Evolutionary conservation across 2,113 vertebrate species (phyloP).

Genomic region (Carollia perspicillata): DNA sequence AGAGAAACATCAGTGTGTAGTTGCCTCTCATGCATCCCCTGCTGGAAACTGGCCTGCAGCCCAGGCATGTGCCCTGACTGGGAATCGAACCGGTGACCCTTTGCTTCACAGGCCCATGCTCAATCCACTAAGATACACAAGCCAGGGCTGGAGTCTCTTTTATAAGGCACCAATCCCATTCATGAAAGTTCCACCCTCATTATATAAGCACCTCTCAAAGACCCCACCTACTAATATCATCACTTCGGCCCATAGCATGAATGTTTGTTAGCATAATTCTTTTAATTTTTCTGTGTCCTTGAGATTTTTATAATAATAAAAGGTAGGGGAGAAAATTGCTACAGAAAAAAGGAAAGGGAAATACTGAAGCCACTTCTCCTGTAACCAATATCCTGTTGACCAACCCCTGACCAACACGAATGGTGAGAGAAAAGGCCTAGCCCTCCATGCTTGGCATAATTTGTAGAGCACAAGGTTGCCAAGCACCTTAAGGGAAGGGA

Average conservation of each 20-base stretch:
- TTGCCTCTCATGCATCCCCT: too few species aligned
- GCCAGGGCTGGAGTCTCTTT: neutral
- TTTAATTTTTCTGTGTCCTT: neutral
- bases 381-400: neutral
- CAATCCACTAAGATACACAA: too few species aligned
- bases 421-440: neutral
- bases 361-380: neutral
- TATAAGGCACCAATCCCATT: neutral
- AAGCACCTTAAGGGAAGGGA: neutral
- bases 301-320: slow-evolving; percentile 42
- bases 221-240: neutral
- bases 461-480: neutral
- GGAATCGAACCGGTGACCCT: too few species aligned
- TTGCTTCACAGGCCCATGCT: too few species aligned
- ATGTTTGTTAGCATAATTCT: neutral
- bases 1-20: too few species aligned
- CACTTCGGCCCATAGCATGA: neutral
- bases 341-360: neutral
- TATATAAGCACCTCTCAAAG: neutral
- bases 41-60: too few species aligned
- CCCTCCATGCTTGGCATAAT: neutral
- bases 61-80: too few species aligned
- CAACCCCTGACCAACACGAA: neutral
- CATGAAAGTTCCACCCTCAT: neutral
- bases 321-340: neutral